Base-by-base conservation (phyloP, 2,888 invertebrate genomes). In the Athalia cordata region DNA sequence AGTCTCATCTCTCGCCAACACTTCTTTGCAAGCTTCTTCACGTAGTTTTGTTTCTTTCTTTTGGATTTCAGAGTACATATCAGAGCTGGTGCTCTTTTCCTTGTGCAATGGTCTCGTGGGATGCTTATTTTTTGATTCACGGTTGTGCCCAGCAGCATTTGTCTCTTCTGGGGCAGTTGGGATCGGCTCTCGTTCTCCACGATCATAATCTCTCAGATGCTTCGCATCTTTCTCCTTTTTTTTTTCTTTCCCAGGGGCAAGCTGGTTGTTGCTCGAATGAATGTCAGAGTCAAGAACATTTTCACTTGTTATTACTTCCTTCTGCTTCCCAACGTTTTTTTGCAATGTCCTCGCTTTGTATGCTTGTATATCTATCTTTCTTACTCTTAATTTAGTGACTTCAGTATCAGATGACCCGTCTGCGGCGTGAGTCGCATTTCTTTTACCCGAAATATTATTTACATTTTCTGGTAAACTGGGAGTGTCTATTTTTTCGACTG, bases 281-380 rank as follows among this genome's bases (percentile, higher is more conserved):
- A 50, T 0, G 47, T 70, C 8, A 86, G 84, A 80, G 84, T 83
- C 81, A 2, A 78, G 78, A 3, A 83, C 15, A 5, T 64, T 5
- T 77, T 83, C 0, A 83, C 50, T 50, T 15, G 47, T 67, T 72
- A 8, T 79, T 76, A 81, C 79, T n/a, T 50, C 50, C 62, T 47
- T 29, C n/a, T 43, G 9, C 55, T 77, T 57, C 8, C 29, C 59
- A 6, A 6, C 45, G 9, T 66, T 45, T n/a, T 86, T 84, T 15
- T 85, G 85, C 3, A 85, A 77, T 0, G 85, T 67, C 4, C 89
- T 85, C 50, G 86, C 87, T 75, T 89, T 88, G 52, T 89, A 89
- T 0, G 86, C 83, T 62, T 86, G 86, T 49, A 89, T 86, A 15
- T 89, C 87, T 13, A 89, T 82, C 75, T 88, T 88, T 50, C 85